phyloP scores from a whole-genome alignment of 2,113 vertebrate genomes.

The Ibidorhyncha struthersii region DNA sequence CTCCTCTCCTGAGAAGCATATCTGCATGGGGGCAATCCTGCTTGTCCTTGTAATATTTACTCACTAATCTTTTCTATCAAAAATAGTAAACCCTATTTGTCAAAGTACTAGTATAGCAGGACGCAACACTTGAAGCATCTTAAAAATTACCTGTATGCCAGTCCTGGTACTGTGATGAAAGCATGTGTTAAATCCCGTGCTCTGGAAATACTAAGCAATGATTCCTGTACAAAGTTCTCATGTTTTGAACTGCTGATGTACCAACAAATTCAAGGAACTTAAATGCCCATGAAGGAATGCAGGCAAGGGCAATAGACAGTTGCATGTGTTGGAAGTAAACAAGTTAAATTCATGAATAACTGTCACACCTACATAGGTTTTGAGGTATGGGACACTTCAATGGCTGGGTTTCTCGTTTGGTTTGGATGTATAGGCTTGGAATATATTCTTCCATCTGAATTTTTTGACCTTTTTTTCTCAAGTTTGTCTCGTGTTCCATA shows the following conservation, averaged over 20 bases:
- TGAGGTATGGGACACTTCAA: neutral
- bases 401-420: neutral
- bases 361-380: neutral
- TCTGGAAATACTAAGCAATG: neutral
- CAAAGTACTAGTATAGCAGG: neutral
- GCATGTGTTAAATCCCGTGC: accelerated
- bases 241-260: neutral
- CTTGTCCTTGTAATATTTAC: neutral
- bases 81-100: neutral
- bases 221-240: neutral
- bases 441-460: neutral
- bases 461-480: neutral
- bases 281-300: neutral
- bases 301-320: neutral
- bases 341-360: neutral
- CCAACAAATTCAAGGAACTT: neutral
- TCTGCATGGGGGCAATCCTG: neutral
- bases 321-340: neutral
- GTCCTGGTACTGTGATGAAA: neutral
- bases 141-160: neutral
- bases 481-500: accelerated
- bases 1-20: neutral
- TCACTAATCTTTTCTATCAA: neutral
- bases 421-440: neutral
- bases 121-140: neutral